These are phyloP conservation scores for Crocallis elinguaria DNA, from an alignment of 2,888 invertebrate genomes.

Conservation along the genomic window DNA sequence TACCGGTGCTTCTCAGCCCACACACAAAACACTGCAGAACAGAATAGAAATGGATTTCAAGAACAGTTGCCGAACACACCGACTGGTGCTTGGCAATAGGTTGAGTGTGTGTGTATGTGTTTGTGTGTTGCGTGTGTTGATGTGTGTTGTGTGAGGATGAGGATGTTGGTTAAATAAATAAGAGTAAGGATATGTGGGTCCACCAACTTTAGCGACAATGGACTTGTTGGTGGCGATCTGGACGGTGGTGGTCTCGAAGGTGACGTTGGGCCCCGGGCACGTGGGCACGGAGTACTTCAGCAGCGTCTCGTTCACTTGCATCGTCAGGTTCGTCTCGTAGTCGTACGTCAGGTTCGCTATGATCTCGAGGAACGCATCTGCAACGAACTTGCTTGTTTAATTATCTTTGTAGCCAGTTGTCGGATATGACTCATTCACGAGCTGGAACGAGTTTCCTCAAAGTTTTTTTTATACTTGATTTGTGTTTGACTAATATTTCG, in stretches of 20 bases:
- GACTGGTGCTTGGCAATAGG: no score
- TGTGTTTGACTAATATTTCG: no score
- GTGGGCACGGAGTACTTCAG: constrained; percentile 48
- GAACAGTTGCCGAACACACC: no score
- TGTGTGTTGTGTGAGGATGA: no score
- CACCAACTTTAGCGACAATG: constrained; percentile 53
- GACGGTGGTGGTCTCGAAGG: constrained; percentile 22
- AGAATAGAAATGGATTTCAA: no score
- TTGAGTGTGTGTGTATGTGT: no score
- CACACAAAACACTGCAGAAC: constrained; percentile 64
- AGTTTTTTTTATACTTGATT: no score
- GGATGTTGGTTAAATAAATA: no score
- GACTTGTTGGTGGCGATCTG: constrained; percentile 39
- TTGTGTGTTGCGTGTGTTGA: no score
- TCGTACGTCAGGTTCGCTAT: constrained; percentile 53
- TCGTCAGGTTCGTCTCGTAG: constrained; percentile 56
- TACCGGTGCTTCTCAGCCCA: constrained; percentile 49
- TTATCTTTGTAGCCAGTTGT: no score
- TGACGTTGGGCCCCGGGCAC: constrained; percentile 38
- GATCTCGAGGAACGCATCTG: constrained; percentile 45
- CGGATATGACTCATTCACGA: no score
- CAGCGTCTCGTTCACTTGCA: constrained; percentile 51
- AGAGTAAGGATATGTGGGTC: neutral
- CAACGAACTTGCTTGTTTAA: neutral
- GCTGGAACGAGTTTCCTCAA: no score